Evolutionary conservation across 2,888 invertebrate genomes (phyloP), one percentile per base, ranked within the genome.

Genomic region (Sarcophaga variegata): DNA sequence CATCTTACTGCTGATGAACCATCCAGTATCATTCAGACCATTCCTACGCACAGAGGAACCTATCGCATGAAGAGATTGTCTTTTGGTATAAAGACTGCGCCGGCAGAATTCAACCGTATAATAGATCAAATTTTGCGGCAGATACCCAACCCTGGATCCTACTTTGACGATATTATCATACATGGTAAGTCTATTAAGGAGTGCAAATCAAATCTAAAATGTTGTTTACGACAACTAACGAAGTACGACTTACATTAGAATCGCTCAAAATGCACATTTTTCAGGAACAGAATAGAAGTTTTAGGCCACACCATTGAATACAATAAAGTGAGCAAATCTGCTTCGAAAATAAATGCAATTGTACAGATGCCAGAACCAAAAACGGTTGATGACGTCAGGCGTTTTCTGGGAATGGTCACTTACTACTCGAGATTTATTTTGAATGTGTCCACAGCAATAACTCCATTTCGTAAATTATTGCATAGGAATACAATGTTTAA

Each of bases 151-250:
- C 37, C 27, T 27, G 64, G 37, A 27, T 64, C 64, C 14, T 80
- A 72, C 20, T 75, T 75, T n/a, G 75, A 64, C 54, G 75, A 49
- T 14, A 64, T 75, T 37, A 37, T 25, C 6, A 25, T 75, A 49
- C 47, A 75, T 49, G 69, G 78, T 4, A 14, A n/a, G 11, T 64
- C 49, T 6, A 14, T 45, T 20, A 47, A 60, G 5, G 64, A 64
- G n/a, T 49, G 67, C 45, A 60, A 67, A n/a, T 8, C 54, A 11
- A 69, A 85, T 74, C 47, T 85, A 5, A 4, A 4, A 14, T 54
- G 12, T 14, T 54, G 54, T 10, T 14, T 54, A 14, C 54, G 3
- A 54, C 49, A 49, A 49, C 49, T 49, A 14, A 49, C 2, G 14
- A 17, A 54, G 54, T 54, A 54, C 54, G 54, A 49, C 14, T 49